These are phyloP conservation scores for Omphaloscelis lunosa DNA, from an alignment of 2,888 invertebrate genomes.

Conservation along the genomic window DNA sequence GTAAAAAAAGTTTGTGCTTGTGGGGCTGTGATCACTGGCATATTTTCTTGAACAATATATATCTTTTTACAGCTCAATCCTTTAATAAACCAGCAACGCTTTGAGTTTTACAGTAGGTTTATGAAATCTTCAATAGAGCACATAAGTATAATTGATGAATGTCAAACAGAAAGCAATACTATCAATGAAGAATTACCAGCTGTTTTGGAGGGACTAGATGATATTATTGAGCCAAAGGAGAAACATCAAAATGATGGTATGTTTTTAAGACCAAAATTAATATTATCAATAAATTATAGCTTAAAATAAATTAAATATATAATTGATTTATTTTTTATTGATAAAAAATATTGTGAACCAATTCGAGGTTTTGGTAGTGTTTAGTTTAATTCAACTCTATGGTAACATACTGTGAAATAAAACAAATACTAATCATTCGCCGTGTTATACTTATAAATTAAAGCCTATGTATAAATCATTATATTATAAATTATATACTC, in stretches of 20 bases:
- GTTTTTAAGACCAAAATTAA: background rate
- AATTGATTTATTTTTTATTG: too few relatives aligned
- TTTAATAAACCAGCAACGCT: background rate
- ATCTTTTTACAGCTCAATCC: background rate
- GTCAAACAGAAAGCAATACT: background rate
- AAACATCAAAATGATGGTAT: background rate
- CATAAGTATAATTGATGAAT: background rate
- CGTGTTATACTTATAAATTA: too few relatives aligned
- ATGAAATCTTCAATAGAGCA: background rate
- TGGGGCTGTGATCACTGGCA: background rate
- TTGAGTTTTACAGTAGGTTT: background rate
- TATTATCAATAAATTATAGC: background rate
- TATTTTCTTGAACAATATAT: background rate
- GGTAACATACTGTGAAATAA: too few relatives aligned
- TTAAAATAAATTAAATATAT: background rate
- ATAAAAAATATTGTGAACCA: background rate
- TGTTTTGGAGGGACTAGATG: background rate
- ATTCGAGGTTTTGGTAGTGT: too few relatives aligned
- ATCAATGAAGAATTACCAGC: background rate
- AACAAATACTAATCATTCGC: too few relatives aligned
- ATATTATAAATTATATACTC: too few relatives aligned
- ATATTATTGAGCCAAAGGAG: background rate
- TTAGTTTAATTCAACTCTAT: too few relatives aligned
- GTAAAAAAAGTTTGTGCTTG: background rate
- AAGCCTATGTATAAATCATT: too few relatives aligned